phyloP scores from a whole-genome alignment of 2,113 vertebrate genomes.

The Peromyscus leucopus region DNA sequence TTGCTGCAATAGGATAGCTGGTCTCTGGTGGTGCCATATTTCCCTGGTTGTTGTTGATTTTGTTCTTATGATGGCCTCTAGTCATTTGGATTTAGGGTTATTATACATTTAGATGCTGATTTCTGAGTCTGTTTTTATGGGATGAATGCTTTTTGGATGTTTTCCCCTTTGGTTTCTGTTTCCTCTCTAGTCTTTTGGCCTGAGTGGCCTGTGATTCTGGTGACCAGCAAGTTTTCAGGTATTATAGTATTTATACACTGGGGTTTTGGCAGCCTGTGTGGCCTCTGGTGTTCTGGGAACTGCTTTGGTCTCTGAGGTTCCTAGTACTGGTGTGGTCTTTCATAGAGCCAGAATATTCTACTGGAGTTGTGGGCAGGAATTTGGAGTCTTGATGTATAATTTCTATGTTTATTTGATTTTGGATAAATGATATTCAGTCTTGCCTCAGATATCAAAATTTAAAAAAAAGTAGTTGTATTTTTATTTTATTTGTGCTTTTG shows the following conservation, averaged over 20 bases:
- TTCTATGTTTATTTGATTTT: constrained; percentile 36
- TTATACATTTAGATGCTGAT: not conserved
- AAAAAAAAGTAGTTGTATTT: not conserved
- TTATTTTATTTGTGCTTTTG: constrained; percentile 51
- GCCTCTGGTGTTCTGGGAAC: not conserved
- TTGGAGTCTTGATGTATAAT: not conserved
- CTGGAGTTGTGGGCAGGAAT: too few species aligned
- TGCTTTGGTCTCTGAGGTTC: not conserved
- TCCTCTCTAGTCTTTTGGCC: not conserved
- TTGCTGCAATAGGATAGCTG: not conserved
- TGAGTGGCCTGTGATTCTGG: not conserved
- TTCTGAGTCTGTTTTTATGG: not conserved
- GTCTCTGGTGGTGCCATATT: not conserved
- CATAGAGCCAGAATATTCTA: not conserved
- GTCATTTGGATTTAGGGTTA: not conserved
- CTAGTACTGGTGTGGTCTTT: not conserved
- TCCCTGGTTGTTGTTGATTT: not conserved
- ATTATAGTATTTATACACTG: not conserved
- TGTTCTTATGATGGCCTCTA: not conserved
- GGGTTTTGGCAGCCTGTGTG: not conserved
- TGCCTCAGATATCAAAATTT: not conserved
- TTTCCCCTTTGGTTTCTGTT: not conserved
- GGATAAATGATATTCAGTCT: constrained; percentile 44
- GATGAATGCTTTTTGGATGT: not conserved
- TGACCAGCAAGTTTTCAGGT: not conserved